phyloP scores from a whole-genome alignment of 1,140 invertebrate species.

The Micrasema minimum region DNA sequence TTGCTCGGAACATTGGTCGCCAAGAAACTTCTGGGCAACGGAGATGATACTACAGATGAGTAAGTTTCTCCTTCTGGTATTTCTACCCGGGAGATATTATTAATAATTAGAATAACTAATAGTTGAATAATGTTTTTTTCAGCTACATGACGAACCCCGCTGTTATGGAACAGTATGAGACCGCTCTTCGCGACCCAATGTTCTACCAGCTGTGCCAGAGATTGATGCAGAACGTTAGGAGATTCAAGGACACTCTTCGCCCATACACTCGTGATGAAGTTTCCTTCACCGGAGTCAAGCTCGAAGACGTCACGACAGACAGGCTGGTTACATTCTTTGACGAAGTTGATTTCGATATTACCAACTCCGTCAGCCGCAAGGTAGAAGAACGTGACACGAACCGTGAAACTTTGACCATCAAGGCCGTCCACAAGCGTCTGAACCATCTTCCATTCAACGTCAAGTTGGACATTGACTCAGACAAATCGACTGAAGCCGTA shows the following conservation, averaged over 20 bases:
- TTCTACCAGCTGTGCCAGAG: slow-evolving; percentile 68
- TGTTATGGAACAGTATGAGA: slow-evolving; percentile 62
- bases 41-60: slow-evolving; percentile 28
- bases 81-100: too few species aligned
- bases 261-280: slow-evolving; percentile 65
- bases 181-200: slow-evolving; percentile 66
- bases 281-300: slow-evolving; percentile 67
- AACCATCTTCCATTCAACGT: slow-evolving; percentile 72
- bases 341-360: slow-evolving; percentile 63
- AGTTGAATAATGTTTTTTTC: slow-evolving; percentile 21
- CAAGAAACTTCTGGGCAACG: slow-evolving; percentile 47
- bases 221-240: slow-evolving; percentile 67
- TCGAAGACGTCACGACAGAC: slow-evolving; percentile 67
- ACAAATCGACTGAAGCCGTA: slow-evolving; percentile 66
- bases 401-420: slow-evolving; percentile 51
- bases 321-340: slow-evolving; percentile 68
- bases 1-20: slow-evolving; percentile 54
- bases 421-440: slow-evolving; percentile 61
- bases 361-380: slow-evolving; percentile 56
- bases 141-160: slow-evolving; percentile 43
- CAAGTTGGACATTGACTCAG: slow-evolving; percentile 68
- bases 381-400: slow-evolving; percentile 27
- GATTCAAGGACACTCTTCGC: slow-evolving; percentile 63
- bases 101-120: slow-evolving; percentile 1
- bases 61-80: slow-evolving; percentile 24